Base-by-base conservation (phyloP, 2,113 vertebrate species). In the Nerophis ophidion region DNA sequence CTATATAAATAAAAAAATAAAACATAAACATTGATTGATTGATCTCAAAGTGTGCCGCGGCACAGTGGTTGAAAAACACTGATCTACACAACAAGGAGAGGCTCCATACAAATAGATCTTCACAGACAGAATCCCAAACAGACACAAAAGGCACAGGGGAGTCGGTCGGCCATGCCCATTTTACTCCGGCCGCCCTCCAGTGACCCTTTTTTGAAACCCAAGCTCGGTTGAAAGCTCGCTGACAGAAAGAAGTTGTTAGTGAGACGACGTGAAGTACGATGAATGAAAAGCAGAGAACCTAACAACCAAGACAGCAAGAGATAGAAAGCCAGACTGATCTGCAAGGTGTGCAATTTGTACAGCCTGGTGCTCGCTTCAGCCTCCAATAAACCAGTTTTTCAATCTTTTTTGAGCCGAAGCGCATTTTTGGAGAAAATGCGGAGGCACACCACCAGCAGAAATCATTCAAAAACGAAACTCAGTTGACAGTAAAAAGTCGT, bases 191-290 rank as follows among this genome's bases (percentile, higher is more conserved):
- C 6, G 8, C 45, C 71, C 56, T 40, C 47, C 8, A 13, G 52
- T 1, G 19, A 66, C 44, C 60, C 40, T 11, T 38, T 63, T 86
- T 81, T 86, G 81, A 84, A 81, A 85, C 74, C 60, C 50, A 65
- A 86, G 15, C 74, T 57, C 11, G 40, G 40, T 44, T 44, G 40
- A 7, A 44, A 44, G 40, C 40, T 44, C 4, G 40, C 10, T 44
- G 40, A 11, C 38, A 40, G 40, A 11, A 44, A 12, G 11, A 44
- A 44, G 40, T 3, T 12, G 40, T 12, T 44, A 44, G 12, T 11
- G 11, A 44, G 10, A 44, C 40, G 1, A 44, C 40, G 11, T 44
- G 40, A 48, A 48, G n/a, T 17, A 17, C 9, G 55, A 42, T 7
- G 60, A 56, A 47, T n/a, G 60, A 56, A 46, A 15, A 34, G 1